Evolutionary conservation across 2,888 invertebrate species (phyloP).

Genomic region (Sphaeridia pumilis): DNA sequence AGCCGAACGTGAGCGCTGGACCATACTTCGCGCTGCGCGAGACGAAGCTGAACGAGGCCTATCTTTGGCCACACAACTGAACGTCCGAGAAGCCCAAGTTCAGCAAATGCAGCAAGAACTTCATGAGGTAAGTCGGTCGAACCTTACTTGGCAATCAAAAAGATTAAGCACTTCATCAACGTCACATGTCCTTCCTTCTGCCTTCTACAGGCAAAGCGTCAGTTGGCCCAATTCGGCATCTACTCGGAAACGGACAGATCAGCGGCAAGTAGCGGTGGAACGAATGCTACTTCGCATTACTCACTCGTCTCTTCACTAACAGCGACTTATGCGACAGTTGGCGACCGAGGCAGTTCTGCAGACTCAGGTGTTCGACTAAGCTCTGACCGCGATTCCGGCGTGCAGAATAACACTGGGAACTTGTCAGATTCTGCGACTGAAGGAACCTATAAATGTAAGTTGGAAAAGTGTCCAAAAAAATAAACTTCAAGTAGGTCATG

Average conservation of each 20-base stretch:
- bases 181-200: neutral
- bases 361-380: constrained; percentile 75
- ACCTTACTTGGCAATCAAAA: too few relatives aligned
- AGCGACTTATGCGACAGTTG: constrained; percentile 34
- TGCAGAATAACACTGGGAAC: constrained; percentile 51
- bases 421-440: constrained; percentile 67
- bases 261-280: constrained; percentile 22
- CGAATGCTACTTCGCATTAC: constrained; percentile 34
- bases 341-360: constrained; percentile 47
- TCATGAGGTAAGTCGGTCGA: constrained; percentile 51
- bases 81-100: constrained; percentile 72
- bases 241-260: constrained; percentile 64
- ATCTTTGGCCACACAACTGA: constrained; percentile 73
- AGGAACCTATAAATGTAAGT: constrained; percentile 42
- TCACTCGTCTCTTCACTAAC: constrained; percentile 35
- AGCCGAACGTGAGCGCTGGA: constrained; percentile 67
- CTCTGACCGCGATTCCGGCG: constrained; percentile 64
- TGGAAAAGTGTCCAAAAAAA: too few relatives aligned
- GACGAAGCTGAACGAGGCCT: constrained; percentile 82
- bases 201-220: constrained; percentile 52
- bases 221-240: constrained; percentile 55
- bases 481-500: neutral
- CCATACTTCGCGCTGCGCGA: constrained; percentile 70
- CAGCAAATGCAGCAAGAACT: constrained; percentile 75
- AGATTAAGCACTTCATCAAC: too few relatives aligned